These are phyloP conservation scores for Nymphalis urticae DNA, from an alignment of 2,888 invertebrate genomes.

Conservation along the genomic window DNA sequence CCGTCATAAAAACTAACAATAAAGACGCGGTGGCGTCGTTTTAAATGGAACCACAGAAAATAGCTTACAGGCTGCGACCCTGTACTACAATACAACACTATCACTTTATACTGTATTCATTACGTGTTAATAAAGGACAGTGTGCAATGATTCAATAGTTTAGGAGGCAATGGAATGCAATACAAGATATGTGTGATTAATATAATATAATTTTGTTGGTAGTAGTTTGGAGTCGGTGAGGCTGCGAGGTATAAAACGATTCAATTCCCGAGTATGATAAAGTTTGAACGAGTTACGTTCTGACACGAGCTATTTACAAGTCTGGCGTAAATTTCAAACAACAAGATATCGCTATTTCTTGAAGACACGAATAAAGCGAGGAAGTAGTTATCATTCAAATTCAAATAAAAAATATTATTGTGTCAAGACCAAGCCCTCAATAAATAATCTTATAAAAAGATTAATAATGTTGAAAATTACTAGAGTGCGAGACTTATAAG, in stretches of 20 bases:
- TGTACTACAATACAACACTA: background rate
- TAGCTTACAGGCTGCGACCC: constrained; percentile 5
- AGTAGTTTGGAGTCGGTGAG: constrained; percentile 14
- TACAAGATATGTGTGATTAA: background rate
- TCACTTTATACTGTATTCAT: constrained; percentile 14
- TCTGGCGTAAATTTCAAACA: background rate
- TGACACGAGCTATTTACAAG: constrained; percentile 15
- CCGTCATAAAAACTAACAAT: constrained; percentile 28
- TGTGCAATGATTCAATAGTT: background rate
- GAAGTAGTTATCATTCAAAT: background rate
- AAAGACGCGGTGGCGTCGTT: constrained; percentile 31
- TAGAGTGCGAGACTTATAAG: too few species aligned
- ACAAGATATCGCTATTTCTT: background rate
- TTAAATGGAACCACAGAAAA: constrained; percentile 27
- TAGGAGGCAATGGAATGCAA: background rate
- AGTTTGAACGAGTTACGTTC: constrained; percentile 17
- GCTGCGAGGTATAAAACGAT: constrained; percentile 28
- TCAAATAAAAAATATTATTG: too few species aligned
- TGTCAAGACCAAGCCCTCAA: too few species aligned
- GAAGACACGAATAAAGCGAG: background rate
- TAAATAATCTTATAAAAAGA: too few species aligned
- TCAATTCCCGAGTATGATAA: constrained; percentile 23
- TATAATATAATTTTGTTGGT: background rate
- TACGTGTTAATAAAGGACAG: constrained; percentile 2
- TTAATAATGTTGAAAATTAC: too few species aligned